Evolutionary conservation across 2,113 vertebrate species (phyloP), one percentile per base, ranked within the genome.

Genomic region (Hippocampus guttulatus): DNA sequence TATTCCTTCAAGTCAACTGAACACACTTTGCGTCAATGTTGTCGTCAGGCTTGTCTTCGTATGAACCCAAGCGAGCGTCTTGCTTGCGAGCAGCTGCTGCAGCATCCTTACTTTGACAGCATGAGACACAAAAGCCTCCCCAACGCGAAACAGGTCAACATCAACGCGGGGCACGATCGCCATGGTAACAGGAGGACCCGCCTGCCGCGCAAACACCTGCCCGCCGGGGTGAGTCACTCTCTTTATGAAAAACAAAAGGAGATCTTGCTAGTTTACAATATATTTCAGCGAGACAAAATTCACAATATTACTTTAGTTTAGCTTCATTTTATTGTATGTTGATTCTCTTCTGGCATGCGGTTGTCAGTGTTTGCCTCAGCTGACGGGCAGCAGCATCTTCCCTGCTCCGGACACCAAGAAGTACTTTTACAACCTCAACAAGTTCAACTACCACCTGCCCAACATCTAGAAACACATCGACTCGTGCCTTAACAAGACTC

Each of bases 51-150:
- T 11, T 98, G 96, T 75, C 91, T 98, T 64, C 90, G 79, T 45
- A 95, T 98, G 96, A 94, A 98, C 79, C 96, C 96, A 0, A 91
- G 89, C 0, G 93, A 95, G 88, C 92, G 96, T 55, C 86, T 94
- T 78, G 93, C 87, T 0, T 98, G 96, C 20, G 95, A 95, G 85
- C 94, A 95, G 91, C 91, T 98, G 65, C 87, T 98, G 76, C 92
- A 93, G 64, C 95, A 96, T 0, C 90, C 95, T 0, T 98, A 97
- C 55, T 97, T 98, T 66, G 93, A 95, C 83, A 93, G 92, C 86
- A 81, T 94, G 15, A 87, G 93, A 38, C 93, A 93, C 38, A 90
- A 83, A 23, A 88, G 72, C 0, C 87, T 92, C 23, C 76, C 76
- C 67, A 68, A 74, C 18, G 84, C 88, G 0, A 90, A 27, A 25